Percentiles rank a stretch among this genome's conserved stretches.
phyloP scores from a whole-genome alignment of 2,797 vertebrate species.

The Pantherophis alleghaniensis region DNA sequence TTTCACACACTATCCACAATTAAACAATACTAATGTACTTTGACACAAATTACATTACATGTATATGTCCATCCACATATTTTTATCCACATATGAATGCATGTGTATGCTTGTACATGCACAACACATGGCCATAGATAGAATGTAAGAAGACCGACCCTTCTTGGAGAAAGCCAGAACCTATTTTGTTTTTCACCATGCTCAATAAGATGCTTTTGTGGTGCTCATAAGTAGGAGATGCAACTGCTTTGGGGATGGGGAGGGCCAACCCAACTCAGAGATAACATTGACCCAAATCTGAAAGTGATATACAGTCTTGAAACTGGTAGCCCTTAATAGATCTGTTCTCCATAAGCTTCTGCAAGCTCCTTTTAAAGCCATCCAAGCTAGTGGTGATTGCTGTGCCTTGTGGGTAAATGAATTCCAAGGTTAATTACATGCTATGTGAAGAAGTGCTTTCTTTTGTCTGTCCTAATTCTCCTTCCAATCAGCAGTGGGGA shows the following conservation, averaged over 20 bases:
- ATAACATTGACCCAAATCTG: neutral
- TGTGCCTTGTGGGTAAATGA: neutral
- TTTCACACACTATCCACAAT: neutral
- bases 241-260: neutral
- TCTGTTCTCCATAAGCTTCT: neutral
- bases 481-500: neutral
- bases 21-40: constrained; percentile 17
- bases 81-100: neutral
- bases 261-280: neutral
- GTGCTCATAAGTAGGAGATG: neutral
- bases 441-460: neutral
- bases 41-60: neutral
- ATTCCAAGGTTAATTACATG: neutral
- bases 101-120: neutral
- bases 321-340: neutral
- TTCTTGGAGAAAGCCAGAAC: neutral
- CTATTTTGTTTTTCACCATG: neutral
- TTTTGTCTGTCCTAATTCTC: neutral
- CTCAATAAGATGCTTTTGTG: neutral
- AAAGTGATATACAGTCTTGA: neutral
- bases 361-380: neutral
- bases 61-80: neutral
- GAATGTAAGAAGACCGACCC: neutral
- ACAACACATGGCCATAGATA: neutral
- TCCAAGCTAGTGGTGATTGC: neutral